Evolutionary conservation across 1,140 invertebrate species (phyloP), one percentile per base, ranked within the genome.

Genomic region (Scaptomyza pallida): DNA sequence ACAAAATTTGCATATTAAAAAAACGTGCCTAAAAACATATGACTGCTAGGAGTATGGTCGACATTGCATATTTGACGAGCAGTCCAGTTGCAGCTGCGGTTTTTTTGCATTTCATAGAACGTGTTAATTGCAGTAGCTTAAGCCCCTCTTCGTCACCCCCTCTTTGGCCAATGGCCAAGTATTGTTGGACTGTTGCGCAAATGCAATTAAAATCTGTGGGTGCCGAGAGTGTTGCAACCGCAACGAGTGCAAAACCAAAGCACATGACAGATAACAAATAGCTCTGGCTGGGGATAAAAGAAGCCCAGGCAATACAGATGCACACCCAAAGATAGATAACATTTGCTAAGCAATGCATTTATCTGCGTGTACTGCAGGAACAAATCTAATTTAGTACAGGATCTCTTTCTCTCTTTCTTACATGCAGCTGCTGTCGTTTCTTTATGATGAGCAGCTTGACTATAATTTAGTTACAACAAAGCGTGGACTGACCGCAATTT

Each of bases 141-240:
- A 35, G 56, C 54, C 64, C 47, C 12, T 9, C 43, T 30, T n/a
- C n/a, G n/a, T n/a, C n/a, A n/a, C n/a, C n/a, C n/a, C n/a, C 26
- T 30, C 9, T 9, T 30, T 16, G 13, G 15, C 21, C 55, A 16
- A 55, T 23, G 45, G 17, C 60, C 4, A 2, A 21, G 21, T 21
- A 4, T 21, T 35, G 2, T n/a, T 70, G 76, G 63, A 8, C 26
- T 70, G 68, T 52, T 52, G 56, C 73, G 72, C 57, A 78, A 88
- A 86, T 81, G 82, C 77, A 86, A 86, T 86, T 86, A 86, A 86
- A 86, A 81, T 88, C 82, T 64, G 57, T 50, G 61, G 56, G 23
- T 60, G 62, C 61, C 41, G 60, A 56, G 63, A 70, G 52, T 69
- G 67, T 48, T 60, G 65, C 55, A 73, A 50, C 68, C 63, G 26